Percentiles rank a stretch among this genome's conserved stretches.
These are phyloP conservation scores for Pantala flavescens DNA, from an alignment of 1,140 invertebrate genomes.

Conservation along the genomic window DNA sequence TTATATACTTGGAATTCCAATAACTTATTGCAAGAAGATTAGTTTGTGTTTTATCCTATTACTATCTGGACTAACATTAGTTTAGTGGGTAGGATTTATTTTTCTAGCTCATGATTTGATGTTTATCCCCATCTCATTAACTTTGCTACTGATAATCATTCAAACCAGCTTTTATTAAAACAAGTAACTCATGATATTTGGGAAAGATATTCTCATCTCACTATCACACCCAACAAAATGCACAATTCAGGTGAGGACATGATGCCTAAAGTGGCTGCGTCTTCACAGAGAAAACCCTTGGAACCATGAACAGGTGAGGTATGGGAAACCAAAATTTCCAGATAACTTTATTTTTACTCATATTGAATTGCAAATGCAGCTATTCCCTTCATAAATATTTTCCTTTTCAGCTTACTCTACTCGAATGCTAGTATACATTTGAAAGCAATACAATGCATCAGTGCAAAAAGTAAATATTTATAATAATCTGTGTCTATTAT, in stretches of 20 bases:
- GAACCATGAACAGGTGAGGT: neutral
- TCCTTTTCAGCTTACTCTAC: neutral
- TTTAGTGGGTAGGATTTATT: conserved; percentile 7
- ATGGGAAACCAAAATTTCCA: neutral
- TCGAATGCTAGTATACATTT: neutral
- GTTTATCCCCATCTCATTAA: neutral
- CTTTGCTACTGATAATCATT: neutral
- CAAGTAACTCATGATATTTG: too few species aligned
- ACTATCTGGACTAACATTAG: neutral
- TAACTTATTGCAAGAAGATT: neutral
- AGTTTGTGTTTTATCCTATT: neutral
- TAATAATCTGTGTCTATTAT: neutral
- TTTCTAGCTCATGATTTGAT: neutral
- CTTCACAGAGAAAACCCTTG: neutral
- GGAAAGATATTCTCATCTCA: neutral
- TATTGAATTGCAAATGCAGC: neutral
- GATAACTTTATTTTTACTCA: neutral
- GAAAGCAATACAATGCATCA: conserved; percentile 1
- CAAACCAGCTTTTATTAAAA: too few species aligned
- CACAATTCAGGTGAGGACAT: neutral
- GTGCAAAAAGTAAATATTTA: neutral
- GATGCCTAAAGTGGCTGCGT: neutral
- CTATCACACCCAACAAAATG: neutral
- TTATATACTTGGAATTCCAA: neutral
- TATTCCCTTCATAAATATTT: neutral